Percentiles rank a stretch among this genome's conserved stretches.
phyloP scores from a whole-genome alignment of 2,888 invertebrate species.

The Tachystola acroxantha region DNA sequence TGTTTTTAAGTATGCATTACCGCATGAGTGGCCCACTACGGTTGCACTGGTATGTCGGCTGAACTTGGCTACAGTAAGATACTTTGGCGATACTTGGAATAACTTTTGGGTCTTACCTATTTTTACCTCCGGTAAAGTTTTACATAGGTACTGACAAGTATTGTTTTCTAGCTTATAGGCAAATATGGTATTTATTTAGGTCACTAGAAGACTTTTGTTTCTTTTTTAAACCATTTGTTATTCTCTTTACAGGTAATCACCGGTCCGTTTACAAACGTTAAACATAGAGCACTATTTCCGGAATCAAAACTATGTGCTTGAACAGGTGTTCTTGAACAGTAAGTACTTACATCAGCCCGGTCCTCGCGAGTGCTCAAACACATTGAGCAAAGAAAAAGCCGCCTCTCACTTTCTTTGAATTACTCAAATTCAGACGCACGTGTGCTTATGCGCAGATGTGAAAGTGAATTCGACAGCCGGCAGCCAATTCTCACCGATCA shows the following conservation, averaged over 20 bases:
- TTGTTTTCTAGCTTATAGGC: background rate
- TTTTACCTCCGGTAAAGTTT: too few species aligned
- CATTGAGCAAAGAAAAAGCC: slow-evolving; percentile 64
- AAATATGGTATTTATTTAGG: background rate
- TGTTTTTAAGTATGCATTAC: too few species aligned
- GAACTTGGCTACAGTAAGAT: too few species aligned
- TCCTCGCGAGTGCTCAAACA: slow-evolving; percentile 39
- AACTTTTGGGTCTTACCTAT: too few species aligned
- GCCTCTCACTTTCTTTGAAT: slow-evolving; percentile 68
- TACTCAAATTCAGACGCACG: slow-evolving; percentile 49
- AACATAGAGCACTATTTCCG: slow-evolving; percentile 9
- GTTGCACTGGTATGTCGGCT: too few species aligned
- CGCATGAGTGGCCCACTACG: too few species aligned
- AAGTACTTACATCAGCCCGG: slow-evolving; percentile 12
- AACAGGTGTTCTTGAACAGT: slow-evolving; percentile 9
- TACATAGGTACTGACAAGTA: background rate
- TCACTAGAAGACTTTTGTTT: too few species aligned
- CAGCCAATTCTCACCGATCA: slow-evolving; percentile 38
- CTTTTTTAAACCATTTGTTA: background rate
- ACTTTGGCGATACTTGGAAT: too few species aligned
- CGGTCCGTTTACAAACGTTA: slow-evolving; percentile 13
- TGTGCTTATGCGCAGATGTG: slow-evolving; percentile 37
- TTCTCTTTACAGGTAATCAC: slow-evolving; percentile 32
- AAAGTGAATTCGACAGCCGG: slow-evolving; percentile 51
- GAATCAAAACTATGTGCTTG: slow-evolving; percentile 4